Base-by-base conservation (phyloP, 1,140 invertebrate species). In the Zaprionus capensis region DNA sequence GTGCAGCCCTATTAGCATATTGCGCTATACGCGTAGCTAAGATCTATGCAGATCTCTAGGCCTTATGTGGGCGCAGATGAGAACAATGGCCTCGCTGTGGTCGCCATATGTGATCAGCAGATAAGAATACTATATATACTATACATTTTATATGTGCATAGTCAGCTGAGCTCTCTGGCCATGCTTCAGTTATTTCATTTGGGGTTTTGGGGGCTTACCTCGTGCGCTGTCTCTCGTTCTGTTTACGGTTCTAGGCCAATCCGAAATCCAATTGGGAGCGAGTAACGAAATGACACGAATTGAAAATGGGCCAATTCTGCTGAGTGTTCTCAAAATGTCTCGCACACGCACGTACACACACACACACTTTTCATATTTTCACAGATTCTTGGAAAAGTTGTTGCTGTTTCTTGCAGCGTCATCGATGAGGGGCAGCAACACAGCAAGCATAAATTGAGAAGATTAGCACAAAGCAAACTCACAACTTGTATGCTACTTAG, bases 401-500 rank as follows among this genome's bases (percentile, higher is more conserved):
- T 36, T 63, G 20, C 20, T 24, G 46, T 81, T 79, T 82, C 69
- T 61, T 84, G 85, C 85, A 75, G 70, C 84, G 84, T 87, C 83
- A 87, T 85, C 83, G 83, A 77, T 74, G 63, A 11, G 31, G 31
- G 9, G 31, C 31, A 34, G 31, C 31, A 34, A 7, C 46, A 74
- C 14, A 61, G 59, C 71, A 76, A 66, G 55, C 82, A 87, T 73
- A 88, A 87, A 87, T 90, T 76, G 84, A 84, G 84, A 78, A 87
- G 84, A 87, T 87, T 87, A 87, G 85, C 81, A 70, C 84, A 79
- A 71, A 76, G 67, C 77, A 64, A 80, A 71, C 76, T 63, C 49
- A 67, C 76, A 75, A 85, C 68, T 71, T 77, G 73, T 80, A 79
- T 78, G 76, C 81, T 81, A 72, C 71, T 85, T 65, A 71, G 67